phyloP scores from a whole-genome alignment of 2,113 vertebrate genomes.

The Rhinolophus ferrumequinum region DNA sequence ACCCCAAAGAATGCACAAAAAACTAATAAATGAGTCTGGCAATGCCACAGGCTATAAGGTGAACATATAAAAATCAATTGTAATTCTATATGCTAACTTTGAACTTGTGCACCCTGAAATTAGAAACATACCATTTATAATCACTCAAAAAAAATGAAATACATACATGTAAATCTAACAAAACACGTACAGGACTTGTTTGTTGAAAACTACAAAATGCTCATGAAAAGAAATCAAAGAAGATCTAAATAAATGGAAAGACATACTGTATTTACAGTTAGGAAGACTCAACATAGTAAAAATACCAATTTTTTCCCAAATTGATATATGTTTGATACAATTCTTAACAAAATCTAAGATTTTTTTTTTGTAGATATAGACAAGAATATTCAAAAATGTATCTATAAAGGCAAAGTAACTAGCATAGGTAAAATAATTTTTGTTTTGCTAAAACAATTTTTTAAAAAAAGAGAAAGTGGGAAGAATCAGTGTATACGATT shows the following conservation, averaged over 20 bases:
- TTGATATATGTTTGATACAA: neutral
- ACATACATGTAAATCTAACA: neutral
- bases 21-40: neutral
- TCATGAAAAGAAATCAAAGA: slow-evolving; percentile 10
- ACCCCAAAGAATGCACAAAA: neutral
- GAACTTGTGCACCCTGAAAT: neutral
- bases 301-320: neutral
- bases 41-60: neutral
- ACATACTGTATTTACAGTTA: neutral
- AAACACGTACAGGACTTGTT: neutral
- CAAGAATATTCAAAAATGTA: neutral
- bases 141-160: neutral
- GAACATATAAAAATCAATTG: neutral
- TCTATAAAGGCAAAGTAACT: neutral
- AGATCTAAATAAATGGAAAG: slow-evolving; percentile 3
- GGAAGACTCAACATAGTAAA: neutral
- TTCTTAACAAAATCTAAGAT: neutral
- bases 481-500: neutral
- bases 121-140: slow-evolving; percentile 9
- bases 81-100: neutral
- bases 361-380: neutral
- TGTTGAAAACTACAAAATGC: neutral
- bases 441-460: neutral
- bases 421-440: neutral
- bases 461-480: neutral